A percentile compares a stretch with the other conserved stretches of the same genome.
These are phyloP conservation scores for Bombyx mori DNA, from an alignment of 1,140 invertebrate genomes.

Conservation along the genomic window DNA sequence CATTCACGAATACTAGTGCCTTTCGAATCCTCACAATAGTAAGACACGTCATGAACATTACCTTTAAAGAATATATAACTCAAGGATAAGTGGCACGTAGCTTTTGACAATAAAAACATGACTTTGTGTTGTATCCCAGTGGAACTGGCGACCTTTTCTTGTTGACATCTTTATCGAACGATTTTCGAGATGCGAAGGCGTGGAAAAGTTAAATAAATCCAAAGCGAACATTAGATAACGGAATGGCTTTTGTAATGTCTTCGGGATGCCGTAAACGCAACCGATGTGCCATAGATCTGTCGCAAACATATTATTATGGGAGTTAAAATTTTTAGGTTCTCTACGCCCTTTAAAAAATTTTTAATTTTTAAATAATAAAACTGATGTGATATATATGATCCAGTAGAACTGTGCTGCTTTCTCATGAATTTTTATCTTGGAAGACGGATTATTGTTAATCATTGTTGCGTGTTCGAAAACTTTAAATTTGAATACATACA, in stretches of 20 bases:
- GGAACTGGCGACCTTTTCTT: slow-evolving; percentile 52
- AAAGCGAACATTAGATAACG: slow-evolving; percentile 64
- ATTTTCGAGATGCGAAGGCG: slow-evolving; percentile 60
- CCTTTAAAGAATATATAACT: background rate
- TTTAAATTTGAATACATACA: too few relatives aligned
- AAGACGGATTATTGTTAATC: background rate
- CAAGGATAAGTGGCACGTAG: slow-evolving; percentile 6
- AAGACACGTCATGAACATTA: background rate
- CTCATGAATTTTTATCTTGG: background rate
- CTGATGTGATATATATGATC: background rate
- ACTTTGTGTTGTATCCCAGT: slow-evolving; percentile 25
- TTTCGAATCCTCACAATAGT: too few relatives aligned
- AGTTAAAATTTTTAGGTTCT: too few relatives aligned
- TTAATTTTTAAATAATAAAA: background rate
- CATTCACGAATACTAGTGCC: too few relatives aligned
- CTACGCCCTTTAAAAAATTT: background rate
- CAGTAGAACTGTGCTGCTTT: background rate
- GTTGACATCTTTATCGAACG: slow-evolving; percentile 63
- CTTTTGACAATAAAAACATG: slow-evolving; percentile 20
- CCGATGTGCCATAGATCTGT: slow-evolving; percentile 59
- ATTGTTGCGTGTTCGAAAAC: too few relatives aligned
- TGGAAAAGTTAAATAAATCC: slow-evolving; percentile 68
- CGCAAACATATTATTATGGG: slow-evolving; percentile 23
- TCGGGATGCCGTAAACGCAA: slow-evolving; percentile 68
- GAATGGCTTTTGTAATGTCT: slow-evolving; percentile 69